Base-by-base conservation (phyloP, 1,140 invertebrate genomes). In the Ericerus pela region DNA sequence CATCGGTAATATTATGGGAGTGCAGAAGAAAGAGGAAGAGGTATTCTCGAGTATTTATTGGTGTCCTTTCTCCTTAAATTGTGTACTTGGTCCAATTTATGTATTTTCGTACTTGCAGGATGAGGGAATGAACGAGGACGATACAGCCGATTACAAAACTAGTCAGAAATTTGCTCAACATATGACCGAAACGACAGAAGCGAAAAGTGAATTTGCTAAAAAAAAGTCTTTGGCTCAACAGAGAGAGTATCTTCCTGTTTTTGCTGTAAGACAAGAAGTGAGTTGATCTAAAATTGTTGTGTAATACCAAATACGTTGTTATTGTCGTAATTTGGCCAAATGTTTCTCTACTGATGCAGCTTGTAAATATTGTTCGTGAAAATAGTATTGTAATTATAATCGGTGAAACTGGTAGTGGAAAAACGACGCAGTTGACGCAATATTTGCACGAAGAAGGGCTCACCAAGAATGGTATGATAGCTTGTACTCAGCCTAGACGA, bases 361-460 rank as follows among this genome's bases (percentile, higher is more conserved):
- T 97, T 10, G 70, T 96, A 51, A 91, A 89, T 64, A 79, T 98
- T 30, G 96, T 99, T 22, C 73, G 93, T 53, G 94, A 98, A 63
- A 97, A 97, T 69, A 92, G 76, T 60, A 85, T 98, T 3, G 85
- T 98, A 8, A 87, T 99, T 60, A 94, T 97, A 65, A 78, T 83
- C 58, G 90, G 96, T 63, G 96, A 99, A 73, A 99, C 96, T 20
- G 96, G 96, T 14, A 95, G 90, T 64, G 96, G 96, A 38, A 99
- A 99, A 72, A 99, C 96, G 0, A 98, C 94, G 0, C 96, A 99
- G 68, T 73, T 99, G n/a, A 97, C 95, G 0, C 96, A 98, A 67
- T 99, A 97, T 69, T 74, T 99, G 2, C 88, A 96, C 67, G 96
- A 99, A 73, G 95, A 97, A 63, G 95, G 95, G 1, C 99, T 95